Base-by-base conservation (phyloP, 2,797 vertebrate genomes). In the Eidolon dupreanum region DNA sequence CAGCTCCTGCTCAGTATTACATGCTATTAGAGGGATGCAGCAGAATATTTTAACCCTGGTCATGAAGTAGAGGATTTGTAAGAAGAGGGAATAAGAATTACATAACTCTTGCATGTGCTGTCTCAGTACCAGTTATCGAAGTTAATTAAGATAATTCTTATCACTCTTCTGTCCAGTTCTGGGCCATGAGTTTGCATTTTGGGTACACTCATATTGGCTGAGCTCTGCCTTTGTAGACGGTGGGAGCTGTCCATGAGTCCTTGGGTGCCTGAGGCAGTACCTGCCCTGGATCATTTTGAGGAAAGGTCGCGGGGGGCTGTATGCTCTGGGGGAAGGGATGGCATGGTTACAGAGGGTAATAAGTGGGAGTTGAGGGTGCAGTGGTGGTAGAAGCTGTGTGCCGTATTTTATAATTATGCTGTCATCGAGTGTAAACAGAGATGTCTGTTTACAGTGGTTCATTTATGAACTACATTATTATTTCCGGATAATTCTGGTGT, bases 361-460 rank as follows among this genome's bases (percentile, higher is more conserved):
- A 88, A 70, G 3, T 3, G 1, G 0, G 8, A 51, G 5, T 20
- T 17, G 1, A 82, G 31, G 43, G n/a, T 6, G 6, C 28, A 65
- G 11, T 55, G 38, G 38, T 31, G 28, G 26, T 46, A 63, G 71
- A 84, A n/a, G 38, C n/a, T 8, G 36, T n/a, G 20, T 0, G 4
- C 36, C 65, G 6, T 53, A 13, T 96, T 83, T 89, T 70, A 41
- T 78, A 83, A 96, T 93, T 83, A 55, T 28, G 10, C 78, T 87
- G 24, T 88, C 66, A 36, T 63, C 1, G 28, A 68, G 16, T 90
- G 88, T 73, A 95, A 97, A 89, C 73, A 33, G 63, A 94, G 16
- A 16, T 24, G 51, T 0, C 12, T 95, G 79, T 97, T 98, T 96
- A 90, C 33, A 92, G 83, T 8, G 55, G 66, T 41, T 97, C 87